Conservation (phyloP, 2,888 invertebrate species). For the Melikaiella ostensackeni region DNA sequence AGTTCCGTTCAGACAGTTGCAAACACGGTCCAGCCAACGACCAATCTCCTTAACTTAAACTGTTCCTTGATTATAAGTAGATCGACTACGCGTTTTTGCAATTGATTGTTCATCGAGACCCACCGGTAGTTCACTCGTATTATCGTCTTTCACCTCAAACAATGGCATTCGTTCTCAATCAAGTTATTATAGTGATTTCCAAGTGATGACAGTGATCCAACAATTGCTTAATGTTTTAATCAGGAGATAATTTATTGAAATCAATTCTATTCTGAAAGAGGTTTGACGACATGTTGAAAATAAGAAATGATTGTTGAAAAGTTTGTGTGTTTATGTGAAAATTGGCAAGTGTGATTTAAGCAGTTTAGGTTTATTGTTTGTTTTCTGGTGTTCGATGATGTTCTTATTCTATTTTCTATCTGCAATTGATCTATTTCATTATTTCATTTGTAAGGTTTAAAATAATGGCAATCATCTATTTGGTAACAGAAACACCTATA, state of each 20-base stretch:
- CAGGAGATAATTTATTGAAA: slow-evolving; percentile 10
- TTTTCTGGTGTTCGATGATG: not conserved
- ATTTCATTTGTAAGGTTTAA: not conserved
- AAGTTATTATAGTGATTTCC: slow-evolving; percentile 1
- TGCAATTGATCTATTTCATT: too few species aligned
- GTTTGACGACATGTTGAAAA: slow-evolving; percentile 11
- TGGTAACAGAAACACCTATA: not conserved
- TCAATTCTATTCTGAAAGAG: slow-evolving; percentile 13
- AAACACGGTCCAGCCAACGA: slow-evolving; percentile 63
- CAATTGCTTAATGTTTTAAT: slow-evolving; percentile 3
- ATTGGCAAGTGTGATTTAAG: not conserved
- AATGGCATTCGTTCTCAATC: slow-evolving; percentile 1
- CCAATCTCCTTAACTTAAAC: slow-evolving; percentile 44
- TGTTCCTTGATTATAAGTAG: slow-evolving; percentile 43
- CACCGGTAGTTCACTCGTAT: not conserved
- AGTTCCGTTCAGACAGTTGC: slow-evolving; percentile 62
- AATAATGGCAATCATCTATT: not conserved
- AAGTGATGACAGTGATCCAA: slow-evolving; percentile 23
- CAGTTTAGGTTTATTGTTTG: not conserved
- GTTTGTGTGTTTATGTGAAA: not conserved
- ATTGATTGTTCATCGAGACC: not conserved
- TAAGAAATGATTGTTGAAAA: not conserved
- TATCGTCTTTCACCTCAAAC: not conserved
- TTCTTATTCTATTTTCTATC: not conserved
- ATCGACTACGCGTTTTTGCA: slow-evolving; percentile 13